Base-by-base conservation (phyloP, 2,888 invertebrate genomes). In the Stegana nigrithorax region DNA sequence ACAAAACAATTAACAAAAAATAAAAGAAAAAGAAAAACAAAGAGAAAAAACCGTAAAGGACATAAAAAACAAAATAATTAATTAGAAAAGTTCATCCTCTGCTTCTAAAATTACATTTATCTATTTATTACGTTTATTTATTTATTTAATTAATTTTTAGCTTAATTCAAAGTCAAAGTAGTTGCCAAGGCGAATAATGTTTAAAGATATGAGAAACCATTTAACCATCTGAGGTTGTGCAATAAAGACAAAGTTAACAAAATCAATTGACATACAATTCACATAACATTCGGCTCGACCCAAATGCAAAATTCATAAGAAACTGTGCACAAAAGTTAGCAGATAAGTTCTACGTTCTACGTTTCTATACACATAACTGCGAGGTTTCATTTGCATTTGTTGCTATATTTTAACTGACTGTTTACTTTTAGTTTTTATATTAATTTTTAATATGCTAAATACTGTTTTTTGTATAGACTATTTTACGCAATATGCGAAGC, bases 131-230 rank as follows among this genome's bases (percentile, higher is more conserved):
- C 45, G 21, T 17, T 60, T 65, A 44, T 32, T 59, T 51, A 27
- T 64, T 70, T 68, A 78, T 80, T 75, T 79, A 78, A 73, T 78
- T 77, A 76, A 75, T 78, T 77, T 71, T 67, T 73, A 76, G 73
- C 70, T 68, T 73, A 75, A 78, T 64, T 69, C 66, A 74, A 45
- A 42, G 59, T 62, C 53, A 29, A 32, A 63, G 27, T 60, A 42
- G 56, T 8, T 57, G 63, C 63, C 63, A 63, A n/a, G n/a, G n/a
- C 60, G 57, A 62, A 67, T 61, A 42, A 42, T 42, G 12, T 73
- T 67, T 71, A 71, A 73, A 69, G 59, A 60, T 58, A 29, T 53
- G 6, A 57, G 8, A 50, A 61, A 60, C 17, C 17, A 27, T 26
- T 27, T 27, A 27, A 27, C 25, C 14, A 42, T 51, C 60, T 53